Evolutionary conservation across 2,113 vertebrate species (phyloP), one percentile per base, ranked within the genome.

Genomic region (Platichthys flesus): DNA sequence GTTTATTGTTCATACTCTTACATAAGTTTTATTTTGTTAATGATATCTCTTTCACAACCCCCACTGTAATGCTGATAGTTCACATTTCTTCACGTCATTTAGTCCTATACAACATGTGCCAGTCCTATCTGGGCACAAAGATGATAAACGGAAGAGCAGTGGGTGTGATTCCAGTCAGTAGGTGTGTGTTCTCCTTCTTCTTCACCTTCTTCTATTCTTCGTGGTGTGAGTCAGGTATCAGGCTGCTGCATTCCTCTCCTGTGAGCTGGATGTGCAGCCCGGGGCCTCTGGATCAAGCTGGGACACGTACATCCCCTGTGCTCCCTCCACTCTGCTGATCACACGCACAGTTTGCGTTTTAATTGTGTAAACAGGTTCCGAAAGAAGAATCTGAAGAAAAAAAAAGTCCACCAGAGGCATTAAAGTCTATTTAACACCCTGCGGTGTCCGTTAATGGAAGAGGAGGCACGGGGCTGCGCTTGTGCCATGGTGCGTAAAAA

Each of bases 201-300:
- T 10, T 49, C 47, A 5, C 4, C 47, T 5, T 18, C 47, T 16
- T 15, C 47, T 5, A 28, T 28, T 28, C 47, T 16, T 15, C 47
- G 1, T 18, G 47, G 14, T 51, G 18, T 51, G 47, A 51, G 4
- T 51, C 47, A 51, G 47, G 47, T 51, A 51, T 51, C 47, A 51
- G 47, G 47, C 47, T 14, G 62, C 69, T 28, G 51, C 90, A 91
- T 92, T 89, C 90, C 89, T 90, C 71, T 6, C 4, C 28, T 4
- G 37, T 2, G 67, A 24, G 67, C 3, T 72, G 74, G 84, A 84
- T 84, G 35, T 35, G 55, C 74, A 16, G 72, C 86, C 83, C 0
- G 78, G 40, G 78, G 85, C 76, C 37, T 59, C n/a, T 2, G 63
- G 66, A 67, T 89, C 91, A 89, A 83, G 91, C 86, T 75, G 62